Base-by-base conservation (phyloP, 2,888 invertebrate genomes). In the Drosophila leonis region DNA sequence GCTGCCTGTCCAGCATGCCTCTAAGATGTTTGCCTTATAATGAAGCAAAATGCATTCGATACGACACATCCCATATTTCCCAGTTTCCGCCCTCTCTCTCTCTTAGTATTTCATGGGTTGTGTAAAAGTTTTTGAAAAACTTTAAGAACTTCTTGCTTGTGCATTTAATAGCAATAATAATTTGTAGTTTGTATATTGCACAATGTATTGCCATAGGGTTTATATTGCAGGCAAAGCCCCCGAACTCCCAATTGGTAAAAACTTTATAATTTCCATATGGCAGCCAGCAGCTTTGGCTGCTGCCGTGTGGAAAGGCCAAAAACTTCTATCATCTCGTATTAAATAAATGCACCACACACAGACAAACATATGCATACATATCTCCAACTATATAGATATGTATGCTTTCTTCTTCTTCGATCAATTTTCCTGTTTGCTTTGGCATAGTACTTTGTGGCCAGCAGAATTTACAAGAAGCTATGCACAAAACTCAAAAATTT, bases 151-250 rank as follows among this genome's bases (percentile, higher is more conserved):
- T 85, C 62, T 88, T 84, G 82, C 86, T 75, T 86, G 75, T 88
- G 75, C 90, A 85, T 85, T 90, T 86, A 84, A 84, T 84, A 87
- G 90, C 90, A 84, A 84, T 89, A 87, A 89, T 89, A 87, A 84
- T 84, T 84, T 89, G 70, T 61, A 89, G 89, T 79, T 89, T 83
- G 62, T 87, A 72, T 65, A 83, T 86, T 80, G 75, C 73, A 80
- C 70, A 86, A 81, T 84, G 69, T 78, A 72, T 88, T 70, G 84
- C 75, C 84, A 75, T 52, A 63, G 82, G 88, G 82, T 72, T 83
- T 69, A 63, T 55, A 49, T 71, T 70, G 64, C 71, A 64, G 15
- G 31, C 48, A 33, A 24, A 20, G 15, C 13, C 10, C 20, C 41
- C 20, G 54, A 48, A 61, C 13, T 24, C 44, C 9, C 37, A 65